phyloP scores from a whole-genome alignment of 2,113 vertebrate species.

The Melanerpes aurifrons region DNA sequence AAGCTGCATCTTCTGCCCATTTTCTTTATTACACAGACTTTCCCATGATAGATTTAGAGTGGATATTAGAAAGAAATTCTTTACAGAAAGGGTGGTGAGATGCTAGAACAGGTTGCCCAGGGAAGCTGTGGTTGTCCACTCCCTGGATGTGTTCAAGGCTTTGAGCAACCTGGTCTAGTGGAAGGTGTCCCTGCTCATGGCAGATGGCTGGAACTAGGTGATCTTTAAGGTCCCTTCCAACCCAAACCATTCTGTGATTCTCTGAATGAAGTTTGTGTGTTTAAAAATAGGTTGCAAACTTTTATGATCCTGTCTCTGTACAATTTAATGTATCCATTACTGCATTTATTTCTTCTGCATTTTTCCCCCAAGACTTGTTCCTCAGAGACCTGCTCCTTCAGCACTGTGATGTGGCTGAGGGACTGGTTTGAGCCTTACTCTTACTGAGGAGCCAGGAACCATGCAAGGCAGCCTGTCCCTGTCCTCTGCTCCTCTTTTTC shows the following conservation, averaged over 20 bases:
- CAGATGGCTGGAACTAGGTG: too few species aligned
- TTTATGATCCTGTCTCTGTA: not conserved
- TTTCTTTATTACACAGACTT: not conserved
- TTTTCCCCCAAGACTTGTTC: not conserved
- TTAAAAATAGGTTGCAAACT: not conserved
- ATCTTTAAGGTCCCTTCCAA: too few species aligned
- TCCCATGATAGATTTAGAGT: not conserved
- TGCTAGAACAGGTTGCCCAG: too few species aligned
- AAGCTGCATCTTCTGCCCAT: not conserved
- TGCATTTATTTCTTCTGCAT: not conserved
- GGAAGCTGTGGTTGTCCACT: too few species aligned
- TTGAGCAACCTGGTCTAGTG: too few species aligned
- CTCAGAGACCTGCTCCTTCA: not conserved
- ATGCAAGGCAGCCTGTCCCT: not conserved
- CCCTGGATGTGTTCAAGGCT: too few species aligned
- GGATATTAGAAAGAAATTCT: too few species aligned
- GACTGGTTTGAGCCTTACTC: not conserved
- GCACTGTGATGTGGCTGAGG: not conserved
- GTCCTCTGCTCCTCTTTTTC: not conserved
- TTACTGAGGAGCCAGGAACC: not conserved
- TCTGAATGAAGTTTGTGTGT: too few species aligned
- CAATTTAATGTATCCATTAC: not conserved
- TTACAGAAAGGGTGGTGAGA: too few species aligned
- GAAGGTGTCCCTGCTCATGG: too few species aligned
- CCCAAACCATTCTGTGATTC: too few species aligned